Conservation (phyloP, 1,140 invertebrate genomes). For the Leptonema lineaticorne region DNA sequence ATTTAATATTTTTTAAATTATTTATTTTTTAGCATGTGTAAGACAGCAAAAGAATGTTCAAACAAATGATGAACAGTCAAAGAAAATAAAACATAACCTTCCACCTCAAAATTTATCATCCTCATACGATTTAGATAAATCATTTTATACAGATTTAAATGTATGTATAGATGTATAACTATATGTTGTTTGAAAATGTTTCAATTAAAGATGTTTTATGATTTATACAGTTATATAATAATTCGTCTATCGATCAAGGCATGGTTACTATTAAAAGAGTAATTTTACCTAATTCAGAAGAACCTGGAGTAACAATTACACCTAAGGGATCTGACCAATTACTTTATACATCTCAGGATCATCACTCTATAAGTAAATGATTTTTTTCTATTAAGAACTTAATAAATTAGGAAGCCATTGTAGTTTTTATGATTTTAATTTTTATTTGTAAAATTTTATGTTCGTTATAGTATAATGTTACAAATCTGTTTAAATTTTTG, state of each 20-base stretch:
- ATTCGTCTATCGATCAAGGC: slow-evolving; percentile 8
- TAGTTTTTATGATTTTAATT: not conserved
- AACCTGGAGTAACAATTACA: slow-evolving; percentile 36
- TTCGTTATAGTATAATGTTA: too few relatives aligned
- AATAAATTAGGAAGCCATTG: not conserved
- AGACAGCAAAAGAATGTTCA: slow-evolving; percentile 11
- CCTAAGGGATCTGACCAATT: slow-evolving; percentile 32
- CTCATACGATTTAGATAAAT: not conserved
- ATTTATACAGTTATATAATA: not conserved
- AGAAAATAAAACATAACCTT: not conserved
- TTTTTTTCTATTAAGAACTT: not conserved
- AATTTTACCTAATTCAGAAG: slow-evolving; percentile 28
- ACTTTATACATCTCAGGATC: slow-evolving; percentile 21
- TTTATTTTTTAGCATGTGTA: slow-evolving; percentile 5
- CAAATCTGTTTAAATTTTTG: too few relatives aligned
- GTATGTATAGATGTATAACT: not conserved
- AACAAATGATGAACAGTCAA: not conserved
- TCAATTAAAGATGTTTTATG: not conserved
- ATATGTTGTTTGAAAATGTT: not conserved
- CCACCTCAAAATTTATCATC: not conserved
- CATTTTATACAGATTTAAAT: not conserved
- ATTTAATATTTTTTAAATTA: not conserved
- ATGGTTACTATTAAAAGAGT: slow-evolving; percentile 39
- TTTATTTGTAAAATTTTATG: too few relatives aligned
- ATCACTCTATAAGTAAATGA: slow-evolving; percentile 8